Evolutionary conservation across 2,888 invertebrate species (phyloP), one percentile per base, ranked within the genome.

Genomic region (Catonia carolina): DNA sequence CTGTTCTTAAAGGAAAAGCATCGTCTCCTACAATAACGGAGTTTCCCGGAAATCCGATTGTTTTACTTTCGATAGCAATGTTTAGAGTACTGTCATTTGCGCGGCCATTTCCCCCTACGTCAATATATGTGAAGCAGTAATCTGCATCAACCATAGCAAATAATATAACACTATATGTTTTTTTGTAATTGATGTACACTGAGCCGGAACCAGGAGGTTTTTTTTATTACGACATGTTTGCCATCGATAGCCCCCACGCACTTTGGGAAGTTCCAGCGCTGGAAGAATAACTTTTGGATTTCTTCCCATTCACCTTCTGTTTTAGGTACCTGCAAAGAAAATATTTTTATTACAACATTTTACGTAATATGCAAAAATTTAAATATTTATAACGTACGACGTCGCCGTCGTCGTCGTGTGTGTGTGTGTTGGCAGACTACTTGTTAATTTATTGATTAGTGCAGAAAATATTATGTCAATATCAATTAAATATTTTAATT

Each of bases 111-210:
- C 61, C 59, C n/a, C 64, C 65, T 17, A 57, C 60, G 57, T 66
- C 63, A 33, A 63, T 60, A 47, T 59, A 62, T 18, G 63, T 42
- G 51, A 65, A 65, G 41, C 55, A 60, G 37, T 63, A 63, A 41
- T 62, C 59, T 2, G 55, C 62, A 55, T 64, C 60, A 1, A 58
- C 61, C 31, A 65, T 59, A 15, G 60, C 64, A 50, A 63, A 42
- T 51, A 64, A 18, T 15, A 65, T 61, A 51, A 62, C 59, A 53
- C 62, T 63, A 48, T 62, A 60, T 37, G 56, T 59, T 15, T 63
- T 60, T 56, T 65, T 64, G 41, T 65, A 65, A 56, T 65, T 65
- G 54, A 60, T 66, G 49, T 65, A 62, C 8, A 52, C 6, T 22
- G 61, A 62, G 15, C 62, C 65, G 10, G 57, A 47, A 12, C 63